phyloP scores from a whole-genome alignment of 2,888 invertebrate genomes.

The Bombylius discolor region DNA sequence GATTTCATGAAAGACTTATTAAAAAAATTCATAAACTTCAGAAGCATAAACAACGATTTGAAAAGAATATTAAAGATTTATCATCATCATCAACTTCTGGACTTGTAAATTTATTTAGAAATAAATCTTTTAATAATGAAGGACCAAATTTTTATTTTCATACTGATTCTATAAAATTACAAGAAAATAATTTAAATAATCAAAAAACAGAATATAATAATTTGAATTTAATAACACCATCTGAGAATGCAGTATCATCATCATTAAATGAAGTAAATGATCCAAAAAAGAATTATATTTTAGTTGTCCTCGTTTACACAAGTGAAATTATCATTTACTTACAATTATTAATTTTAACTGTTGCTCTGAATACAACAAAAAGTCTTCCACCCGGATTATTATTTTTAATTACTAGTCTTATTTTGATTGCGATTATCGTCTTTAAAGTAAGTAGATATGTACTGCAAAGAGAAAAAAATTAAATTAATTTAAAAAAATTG shows the following conservation, averaged over 20 bases:
- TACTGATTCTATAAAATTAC: background rate
- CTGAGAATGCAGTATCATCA: no score
- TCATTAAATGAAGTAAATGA: background rate
- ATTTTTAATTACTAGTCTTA: conserved; percentile 14
- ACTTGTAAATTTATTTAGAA: background rate
- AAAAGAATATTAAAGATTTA: background rate
- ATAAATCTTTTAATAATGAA: background rate
- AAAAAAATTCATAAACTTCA: conserved; percentile 6
- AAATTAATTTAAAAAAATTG: background rate
- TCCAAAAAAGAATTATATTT: background rate
- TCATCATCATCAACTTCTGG: background rate
- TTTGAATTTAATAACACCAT: no score
- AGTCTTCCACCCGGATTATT: conserved; percentile 13
- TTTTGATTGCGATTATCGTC: conserved; percentile 12
- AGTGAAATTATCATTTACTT: conserved; percentile 12
- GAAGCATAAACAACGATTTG: conserved; percentile 4
- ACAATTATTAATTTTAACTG: conserved; percentile 11
- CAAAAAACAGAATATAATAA: background rate
- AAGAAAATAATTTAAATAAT: background rate
- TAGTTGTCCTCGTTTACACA: conserved; percentile 8
- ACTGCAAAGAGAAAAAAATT: background rate
- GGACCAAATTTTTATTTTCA: background rate
- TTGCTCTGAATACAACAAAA: conserved; percentile 11
- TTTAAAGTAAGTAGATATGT: conserved; percentile 11
- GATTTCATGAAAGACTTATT: conserved; percentile 9